phyloP scores from a whole-genome alignment of 2,797 vertebrate genomes.

The Phrynocephalus vlangalii region DNA sequence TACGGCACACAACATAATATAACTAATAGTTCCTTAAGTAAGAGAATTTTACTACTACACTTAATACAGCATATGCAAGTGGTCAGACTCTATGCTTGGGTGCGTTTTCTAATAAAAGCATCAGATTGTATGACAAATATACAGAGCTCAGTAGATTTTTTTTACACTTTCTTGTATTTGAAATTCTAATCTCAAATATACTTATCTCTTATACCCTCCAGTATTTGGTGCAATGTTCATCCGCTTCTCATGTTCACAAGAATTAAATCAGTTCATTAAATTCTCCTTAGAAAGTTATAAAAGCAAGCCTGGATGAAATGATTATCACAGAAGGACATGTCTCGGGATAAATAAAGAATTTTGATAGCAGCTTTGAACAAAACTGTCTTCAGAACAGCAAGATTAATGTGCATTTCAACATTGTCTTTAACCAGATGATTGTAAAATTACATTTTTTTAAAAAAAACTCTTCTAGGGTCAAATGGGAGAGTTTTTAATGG shows the following conservation, averaged over 20 bases:
- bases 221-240: neutral
- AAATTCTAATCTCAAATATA: conserved; percentile 23
- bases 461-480: conserved; percentile 30
- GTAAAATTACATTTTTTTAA: conserved; percentile 48
- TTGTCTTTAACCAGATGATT: conserved; percentile 36
- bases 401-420: conserved; percentile 46
- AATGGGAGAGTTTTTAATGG: conserved; percentile 42
- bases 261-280: conserved; percentile 51
- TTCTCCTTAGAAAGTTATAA: conserved; percentile 43
- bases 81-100: neutral
- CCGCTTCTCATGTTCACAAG: neutral
- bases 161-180: conserved; percentile 3
- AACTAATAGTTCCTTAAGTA: no score
- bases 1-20: no score
- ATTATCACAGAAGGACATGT: conserved; percentile 55
- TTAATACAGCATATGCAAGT: no score
- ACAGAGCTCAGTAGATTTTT: neutral
- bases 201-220: conserved; percentile 4
- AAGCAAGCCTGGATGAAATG: conserved; percentile 54
- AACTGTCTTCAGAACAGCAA: conserved; percentile 25
- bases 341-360: conserved; percentile 65
- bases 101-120: neutral
- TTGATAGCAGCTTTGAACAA: conserved; percentile 45
- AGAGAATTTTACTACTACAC: no score
- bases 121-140: neutral